Conservation (phyloP, 2,113 vertebrate genomes). For the Petroica traversi region DNA sequence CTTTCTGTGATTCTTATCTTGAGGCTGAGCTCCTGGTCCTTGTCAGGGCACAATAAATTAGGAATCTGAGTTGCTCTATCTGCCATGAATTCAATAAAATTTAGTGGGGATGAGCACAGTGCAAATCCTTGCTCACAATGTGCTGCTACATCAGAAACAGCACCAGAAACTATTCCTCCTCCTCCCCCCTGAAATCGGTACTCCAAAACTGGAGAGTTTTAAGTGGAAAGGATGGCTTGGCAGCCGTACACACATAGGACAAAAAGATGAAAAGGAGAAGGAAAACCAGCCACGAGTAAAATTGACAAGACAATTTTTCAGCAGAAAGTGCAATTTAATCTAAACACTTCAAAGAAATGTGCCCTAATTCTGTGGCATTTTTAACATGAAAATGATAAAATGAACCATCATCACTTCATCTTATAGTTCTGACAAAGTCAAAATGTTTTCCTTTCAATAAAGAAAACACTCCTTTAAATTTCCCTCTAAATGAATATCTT, state of each 20-base stretch:
- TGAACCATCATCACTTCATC: neutral
- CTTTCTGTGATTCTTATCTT: neutral
- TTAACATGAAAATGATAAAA: constrained; percentile 26
- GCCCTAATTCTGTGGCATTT: neutral
- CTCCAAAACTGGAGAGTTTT: neutral
- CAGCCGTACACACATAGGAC: neutral
- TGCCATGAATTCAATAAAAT: neutral
- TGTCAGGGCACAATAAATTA: neutral
- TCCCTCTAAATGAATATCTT: neutral
- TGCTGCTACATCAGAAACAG: neutral
- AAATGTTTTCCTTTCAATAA: constrained; percentile 15
- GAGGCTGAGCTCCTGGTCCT: neutral
- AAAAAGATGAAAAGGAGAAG: neutral
- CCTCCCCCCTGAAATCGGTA: neutral
- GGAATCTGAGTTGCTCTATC: neutral
- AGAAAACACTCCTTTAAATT: neutral
- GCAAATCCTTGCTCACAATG: neutral
- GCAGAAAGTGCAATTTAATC: neutral
- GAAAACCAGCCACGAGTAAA: neutral
- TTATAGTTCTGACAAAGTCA: constrained; percentile 4
- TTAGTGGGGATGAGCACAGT: neutral
- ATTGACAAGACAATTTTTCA: neutral
- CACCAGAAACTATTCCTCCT: neutral
- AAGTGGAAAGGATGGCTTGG: neutral
- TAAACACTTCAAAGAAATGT: neutral